Conservation (phyloP, 2,113 vertebrate species). For the Zosterops japonicus region DNA sequence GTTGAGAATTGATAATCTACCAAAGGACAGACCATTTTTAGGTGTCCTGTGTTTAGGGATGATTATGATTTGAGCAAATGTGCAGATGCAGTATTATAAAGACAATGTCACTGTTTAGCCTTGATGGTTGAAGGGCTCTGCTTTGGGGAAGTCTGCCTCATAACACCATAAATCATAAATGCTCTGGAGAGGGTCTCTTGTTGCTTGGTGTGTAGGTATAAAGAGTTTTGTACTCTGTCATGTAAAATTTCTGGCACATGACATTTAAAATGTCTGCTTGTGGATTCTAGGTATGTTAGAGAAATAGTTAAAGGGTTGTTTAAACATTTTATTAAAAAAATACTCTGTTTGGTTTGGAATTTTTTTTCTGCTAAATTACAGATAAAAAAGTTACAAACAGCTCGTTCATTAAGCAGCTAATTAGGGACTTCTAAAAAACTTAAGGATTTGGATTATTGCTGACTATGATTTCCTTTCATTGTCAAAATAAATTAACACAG, state of each 20-base stretch:
- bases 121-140: neutral
- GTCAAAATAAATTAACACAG: neutral
- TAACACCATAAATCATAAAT: neutral
- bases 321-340: neutral
- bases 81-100: neutral
- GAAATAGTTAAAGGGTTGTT: neutral
- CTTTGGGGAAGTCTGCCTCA: neutral
- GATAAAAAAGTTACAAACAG: neutral
- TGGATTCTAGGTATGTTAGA: neutral
- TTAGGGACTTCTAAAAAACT: neutral
- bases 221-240: neutral
- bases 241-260: neutral
- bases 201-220: neutral
- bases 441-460: neutral
- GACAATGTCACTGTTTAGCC: neutral
- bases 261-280: neutral
- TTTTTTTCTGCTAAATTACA: neutral
- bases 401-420: neutral
- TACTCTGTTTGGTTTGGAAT: accelerated
- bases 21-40: neutral
- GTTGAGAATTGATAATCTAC: neutral
- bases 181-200: neutral
- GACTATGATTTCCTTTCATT: neutral
- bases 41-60: neutral
- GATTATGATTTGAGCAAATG: neutral